These are phyloP conservation scores for Neogale vison DNA, from an alignment of 2,113 vertebrate genomes.

Conservation along the genomic window DNA sequence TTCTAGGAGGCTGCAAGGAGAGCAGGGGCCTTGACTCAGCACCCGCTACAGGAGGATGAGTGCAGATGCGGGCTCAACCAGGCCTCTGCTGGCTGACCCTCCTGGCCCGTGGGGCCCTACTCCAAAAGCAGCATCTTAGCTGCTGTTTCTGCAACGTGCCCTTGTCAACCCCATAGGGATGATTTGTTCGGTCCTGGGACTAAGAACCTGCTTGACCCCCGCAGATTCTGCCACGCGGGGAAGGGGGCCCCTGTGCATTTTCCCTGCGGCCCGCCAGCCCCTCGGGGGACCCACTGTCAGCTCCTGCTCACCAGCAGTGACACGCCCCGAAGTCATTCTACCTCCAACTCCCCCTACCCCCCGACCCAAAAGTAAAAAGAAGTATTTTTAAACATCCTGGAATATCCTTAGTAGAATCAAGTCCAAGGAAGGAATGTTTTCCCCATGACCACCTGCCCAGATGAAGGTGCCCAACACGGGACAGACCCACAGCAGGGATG, in stretches of 20 bases:
- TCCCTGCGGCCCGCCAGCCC: background rate
- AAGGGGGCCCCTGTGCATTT: rapidly evolving
- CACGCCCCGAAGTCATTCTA: background rate
- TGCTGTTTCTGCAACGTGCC: background rate
- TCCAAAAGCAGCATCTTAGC: background rate
- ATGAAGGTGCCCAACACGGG: rapidly evolving
- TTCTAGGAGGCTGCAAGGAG: slow-evolving; percentile 37
- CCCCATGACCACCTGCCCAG: too few species aligned
- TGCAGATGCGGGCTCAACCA: rapidly evolving
- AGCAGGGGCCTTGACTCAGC: background rate
- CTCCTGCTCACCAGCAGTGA: background rate
- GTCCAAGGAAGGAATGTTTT: background rate
- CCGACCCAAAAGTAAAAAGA: background rate
- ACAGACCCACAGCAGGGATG: background rate
- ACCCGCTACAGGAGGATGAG: too few species aligned
- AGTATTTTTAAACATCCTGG: background rate
- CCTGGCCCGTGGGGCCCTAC: background rate
- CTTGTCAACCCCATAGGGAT: rapidly evolving
- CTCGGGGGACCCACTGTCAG: rapidly evolving
- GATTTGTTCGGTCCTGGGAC: background rate
- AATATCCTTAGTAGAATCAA: background rate
- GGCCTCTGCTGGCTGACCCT: background rate
- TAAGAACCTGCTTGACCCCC: rapidly evolving
- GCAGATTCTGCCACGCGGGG: rapidly evolving
- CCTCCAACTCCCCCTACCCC: background rate